These are phyloP conservation scores for Hyposoter didymator DNA, from an alignment of 2,888 invertebrate species.

Conservation along the genomic window DNA sequence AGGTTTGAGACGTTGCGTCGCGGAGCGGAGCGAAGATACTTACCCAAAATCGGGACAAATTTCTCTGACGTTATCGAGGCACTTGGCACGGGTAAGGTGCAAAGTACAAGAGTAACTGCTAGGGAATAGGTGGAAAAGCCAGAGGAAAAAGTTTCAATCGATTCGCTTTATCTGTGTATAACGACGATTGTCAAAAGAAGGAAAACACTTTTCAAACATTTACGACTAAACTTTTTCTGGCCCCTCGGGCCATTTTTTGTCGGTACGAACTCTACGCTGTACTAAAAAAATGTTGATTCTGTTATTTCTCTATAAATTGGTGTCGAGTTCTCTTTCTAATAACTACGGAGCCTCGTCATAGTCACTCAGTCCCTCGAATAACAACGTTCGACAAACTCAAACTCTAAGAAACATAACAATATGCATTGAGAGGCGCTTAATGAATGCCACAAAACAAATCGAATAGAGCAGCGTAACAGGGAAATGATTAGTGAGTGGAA, in stretches of 20 bases:
- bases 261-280: neutral
- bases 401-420: neutral
- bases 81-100: constrained; percentile 36
- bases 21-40: constrained; percentile 37
- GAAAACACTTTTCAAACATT: constrained; percentile 42
- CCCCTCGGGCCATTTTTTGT: neutral
- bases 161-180: constrained; percentile 19
- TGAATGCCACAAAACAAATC: neutral
- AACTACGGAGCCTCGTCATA: neutral
- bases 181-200: constrained; percentile 28
- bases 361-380: neutral
- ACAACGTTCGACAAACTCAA: neutral
- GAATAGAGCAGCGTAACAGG: neutral
- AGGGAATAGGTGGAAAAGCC: constrained; percentile 15
- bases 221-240: constrained; percentile 21
- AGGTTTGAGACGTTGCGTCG: constrained; percentile 10
- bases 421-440: neutral
- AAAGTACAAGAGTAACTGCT: constrained; percentile 8
- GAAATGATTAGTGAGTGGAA: neutral
- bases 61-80: constrained; percentile 60
- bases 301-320: neutral
- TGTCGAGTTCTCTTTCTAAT: no score
- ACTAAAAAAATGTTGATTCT: neutral
- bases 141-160: constrained; percentile 27
- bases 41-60: constrained; percentile 65